A percentile compares a stretch with the other conserved stretches of the same genome.
Conservation (phyloP, 2,797 vertebrate species). For the Sebastes jordani region DNA sequence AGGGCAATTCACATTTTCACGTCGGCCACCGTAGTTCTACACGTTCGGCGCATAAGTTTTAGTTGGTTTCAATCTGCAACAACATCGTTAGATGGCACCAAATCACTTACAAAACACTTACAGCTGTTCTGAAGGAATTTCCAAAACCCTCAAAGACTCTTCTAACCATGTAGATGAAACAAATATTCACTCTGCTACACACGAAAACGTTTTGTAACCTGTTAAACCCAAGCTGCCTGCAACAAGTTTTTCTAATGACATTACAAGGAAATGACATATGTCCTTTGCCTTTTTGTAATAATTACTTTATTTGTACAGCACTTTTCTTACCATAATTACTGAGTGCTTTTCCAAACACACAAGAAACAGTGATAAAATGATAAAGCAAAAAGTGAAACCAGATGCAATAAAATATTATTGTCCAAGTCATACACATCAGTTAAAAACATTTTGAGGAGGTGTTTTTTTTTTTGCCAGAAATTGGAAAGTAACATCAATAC, state of each 20-base stretch:
- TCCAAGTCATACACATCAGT: too few species aligned
- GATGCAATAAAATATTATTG: too few species aligned
- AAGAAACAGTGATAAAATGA: neutral
- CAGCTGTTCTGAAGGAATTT: neutral
- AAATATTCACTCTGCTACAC: neutral
- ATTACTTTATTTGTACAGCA: neutral
- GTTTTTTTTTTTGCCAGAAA: too few species aligned
- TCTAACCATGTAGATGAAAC: neutral
- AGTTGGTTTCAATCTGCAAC: too few species aligned
- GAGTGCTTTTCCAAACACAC: neutral
- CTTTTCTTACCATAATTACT: neutral
- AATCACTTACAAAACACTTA: neutral
- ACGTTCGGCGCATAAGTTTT: too few species aligned
- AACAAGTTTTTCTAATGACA: neutral
- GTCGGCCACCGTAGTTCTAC: too few species aligned
- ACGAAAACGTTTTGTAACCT: neutral
- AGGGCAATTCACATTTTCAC: too few species aligned
- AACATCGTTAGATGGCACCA: too few species aligned
- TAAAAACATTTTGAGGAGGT: too few species aligned
- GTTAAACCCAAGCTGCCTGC: neutral
- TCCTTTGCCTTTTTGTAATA: neutral
- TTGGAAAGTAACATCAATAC: too few species aligned
- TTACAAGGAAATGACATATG: too few species aligned
- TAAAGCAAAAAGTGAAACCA: neutral
- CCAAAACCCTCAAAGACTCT: neutral